Evolutionary conservation across 2,888 invertebrate species (phyloP).

Genomic region (Flabesymbios commensalis): DNA sequence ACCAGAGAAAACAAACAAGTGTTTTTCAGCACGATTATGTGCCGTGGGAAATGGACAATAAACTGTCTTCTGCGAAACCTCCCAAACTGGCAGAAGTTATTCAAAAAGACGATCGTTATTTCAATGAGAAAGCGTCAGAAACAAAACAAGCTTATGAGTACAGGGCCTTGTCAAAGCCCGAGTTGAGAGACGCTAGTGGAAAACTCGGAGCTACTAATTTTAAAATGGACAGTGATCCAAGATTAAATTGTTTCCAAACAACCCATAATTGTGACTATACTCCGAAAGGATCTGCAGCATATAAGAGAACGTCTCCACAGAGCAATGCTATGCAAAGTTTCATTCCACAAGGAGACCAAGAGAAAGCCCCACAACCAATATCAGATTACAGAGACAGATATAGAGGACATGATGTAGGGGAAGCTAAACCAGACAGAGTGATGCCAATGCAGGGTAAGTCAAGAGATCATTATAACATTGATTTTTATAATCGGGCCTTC

Average conservation of each 20-base stretch:
- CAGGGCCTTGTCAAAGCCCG: constrained; percentile 35
- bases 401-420: constrained; percentile 44
- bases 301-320: constrained; percentile 22
- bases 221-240: constrained; percentile 52
- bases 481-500: too few species aligned
- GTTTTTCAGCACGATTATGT: constrained; percentile 52
- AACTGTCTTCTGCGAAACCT: constrained; percentile 40
- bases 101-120: constrained; percentile 47
- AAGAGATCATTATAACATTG: background rate
- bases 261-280: constrained; percentile 47
- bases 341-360: constrained; percentile 51
- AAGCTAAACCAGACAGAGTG: constrained; percentile 40
- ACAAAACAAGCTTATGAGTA: constrained; percentile 32
- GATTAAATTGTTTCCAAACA: constrained; percentile 47
- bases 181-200: constrained; percentile 37
- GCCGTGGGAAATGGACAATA: constrained; percentile 37
- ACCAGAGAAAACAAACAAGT: constrained; percentile 41
- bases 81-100: constrained; percentile 50
- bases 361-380: constrained; percentile 45
- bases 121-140: constrained; percentile 49
- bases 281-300: constrained; percentile 39
- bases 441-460: constrained; percentile 45
- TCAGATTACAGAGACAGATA: constrained; percentile 51
- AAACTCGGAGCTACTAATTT: constrained; percentile 51
- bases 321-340: constrained; percentile 35